These are phyloP conservation scores for Harmothoe impar DNA, from an alignment of 2,888 invertebrate species.

Conservation along the genomic window DNA sequence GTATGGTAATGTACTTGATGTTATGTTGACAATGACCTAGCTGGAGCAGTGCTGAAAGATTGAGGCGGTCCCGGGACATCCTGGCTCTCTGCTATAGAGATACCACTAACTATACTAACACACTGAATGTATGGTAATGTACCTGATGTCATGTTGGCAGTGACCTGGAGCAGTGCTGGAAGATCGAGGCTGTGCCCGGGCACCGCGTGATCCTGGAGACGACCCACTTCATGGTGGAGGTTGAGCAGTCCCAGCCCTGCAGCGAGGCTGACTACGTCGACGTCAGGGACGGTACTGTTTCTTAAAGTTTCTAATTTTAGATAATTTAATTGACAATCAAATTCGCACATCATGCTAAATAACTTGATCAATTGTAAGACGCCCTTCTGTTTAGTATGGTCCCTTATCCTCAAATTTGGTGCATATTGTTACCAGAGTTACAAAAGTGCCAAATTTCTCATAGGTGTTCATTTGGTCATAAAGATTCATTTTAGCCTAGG, in stretches of 20 bases:
- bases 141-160: neutral
- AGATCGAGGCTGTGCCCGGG: neutral
- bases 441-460: too few species aligned
- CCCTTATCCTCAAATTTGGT: neutral
- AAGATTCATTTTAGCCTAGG: too few species aligned
- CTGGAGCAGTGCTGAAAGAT: conserved; percentile 4
- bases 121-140: neutral
- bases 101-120: neutral
- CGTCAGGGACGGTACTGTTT: conserved; percentile 56
- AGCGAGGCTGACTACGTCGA: conserved; percentile 52
- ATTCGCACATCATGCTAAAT: too few species aligned
- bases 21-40: conserved; percentile 1
- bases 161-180: conserved; percentile 46
- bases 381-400: neutral
- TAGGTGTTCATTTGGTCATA: too few species aligned
- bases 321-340: too few species aligned
- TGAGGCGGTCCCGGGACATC: neutral
- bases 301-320: too few species aligned
- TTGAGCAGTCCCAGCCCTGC: neutral
- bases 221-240: conserved; percentile 1
- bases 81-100: neutral
- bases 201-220: conserved; percentile 31
- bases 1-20: neutral
- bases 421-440: too few species aligned
- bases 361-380: too few species aligned